phyloP scores from a whole-genome alignment of 2,888 invertebrate species.

The Icerya purchasi region DNA sequence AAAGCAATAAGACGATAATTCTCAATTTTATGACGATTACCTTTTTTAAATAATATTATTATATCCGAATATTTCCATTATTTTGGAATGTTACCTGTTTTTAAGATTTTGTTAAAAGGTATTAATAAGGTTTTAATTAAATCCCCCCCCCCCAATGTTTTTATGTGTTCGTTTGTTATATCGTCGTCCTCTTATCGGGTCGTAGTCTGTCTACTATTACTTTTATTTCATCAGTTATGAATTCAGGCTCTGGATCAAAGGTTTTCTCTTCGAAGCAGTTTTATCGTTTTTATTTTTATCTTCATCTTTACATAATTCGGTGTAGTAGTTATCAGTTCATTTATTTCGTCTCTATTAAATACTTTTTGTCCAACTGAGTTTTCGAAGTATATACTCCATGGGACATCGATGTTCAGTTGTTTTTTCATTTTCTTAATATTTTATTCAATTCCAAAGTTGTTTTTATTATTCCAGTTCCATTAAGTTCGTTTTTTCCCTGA shows the following conservation, averaged over 20 bases:
- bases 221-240: neutral
- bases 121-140: neutral
- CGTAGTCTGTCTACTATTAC: neutral
- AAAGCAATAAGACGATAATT: neutral
- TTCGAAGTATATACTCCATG: neutral
- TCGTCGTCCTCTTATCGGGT: neutral
- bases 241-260: neutral
- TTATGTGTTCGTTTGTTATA: neutral
- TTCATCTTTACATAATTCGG: neutral
- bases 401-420: neutral
- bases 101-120: neutral
- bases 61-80: neutral
- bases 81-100: neutral
- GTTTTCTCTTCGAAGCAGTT: neutral
- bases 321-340: neutral
- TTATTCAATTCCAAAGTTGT: neutral
- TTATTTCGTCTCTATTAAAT: neutral
- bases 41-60: neutral
- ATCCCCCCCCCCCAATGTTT: neutral
- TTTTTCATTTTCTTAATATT: neutral
- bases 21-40: neutral
- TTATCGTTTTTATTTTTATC: neutral
- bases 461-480: neutral
- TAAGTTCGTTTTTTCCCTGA: neutral
- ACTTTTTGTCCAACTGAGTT: neutral